These are phyloP conservation scores for Melanchra persicariae DNA, from an alignment of 2,888 invertebrate species.

Conservation along the genomic window DNA sequence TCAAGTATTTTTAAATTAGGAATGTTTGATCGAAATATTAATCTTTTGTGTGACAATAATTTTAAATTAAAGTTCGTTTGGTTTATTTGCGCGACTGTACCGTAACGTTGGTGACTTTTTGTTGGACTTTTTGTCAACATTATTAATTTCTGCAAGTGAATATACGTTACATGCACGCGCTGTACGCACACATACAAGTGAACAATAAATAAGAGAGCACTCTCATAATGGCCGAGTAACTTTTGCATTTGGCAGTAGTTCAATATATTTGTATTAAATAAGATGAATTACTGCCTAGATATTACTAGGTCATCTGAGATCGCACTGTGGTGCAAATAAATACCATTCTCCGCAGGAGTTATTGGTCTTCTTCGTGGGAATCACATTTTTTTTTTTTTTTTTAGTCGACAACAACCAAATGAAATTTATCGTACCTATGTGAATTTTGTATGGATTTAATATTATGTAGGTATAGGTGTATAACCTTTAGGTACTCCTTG, in stretches of 20 bases:
- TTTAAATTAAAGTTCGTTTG: constrained; percentile 26
- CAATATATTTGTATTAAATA: constrained; percentile 78
- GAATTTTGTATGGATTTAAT: too few species aligned
- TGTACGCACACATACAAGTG: constrained; percentile 30
- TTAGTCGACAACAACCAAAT: neutral
- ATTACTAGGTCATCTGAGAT: constrained; percentile 66
- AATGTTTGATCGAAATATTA: constrained; percentile 57
- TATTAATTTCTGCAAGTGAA: constrained; percentile 60
- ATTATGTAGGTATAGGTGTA: too few species aligned
- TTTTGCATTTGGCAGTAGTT: constrained; percentile 78
- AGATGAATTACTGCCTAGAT: constrained; percentile 70
- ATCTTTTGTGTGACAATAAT: constrained; percentile 28
- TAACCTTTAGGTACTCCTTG: neutral
- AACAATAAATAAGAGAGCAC: constrained; percentile 67
- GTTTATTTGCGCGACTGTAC: constrained; percentile 54
- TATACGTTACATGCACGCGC: constrained; percentile 44
- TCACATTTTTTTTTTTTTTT: neutral
- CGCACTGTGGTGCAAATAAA: constrained; percentile 29
- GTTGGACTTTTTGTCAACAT: constrained; percentile 57
- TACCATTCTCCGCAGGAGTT: constrained; percentile 4
- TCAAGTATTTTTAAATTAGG: constrained; percentile 57
- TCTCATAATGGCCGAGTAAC: constrained; percentile 67
- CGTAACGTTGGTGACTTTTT: constrained; percentile 39
- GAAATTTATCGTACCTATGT: too few species aligned
- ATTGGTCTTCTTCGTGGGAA: neutral